Evolutionary conservation across 2,888 invertebrate species (phyloP).

Genomic region (Hecatera dysodea): DNA sequence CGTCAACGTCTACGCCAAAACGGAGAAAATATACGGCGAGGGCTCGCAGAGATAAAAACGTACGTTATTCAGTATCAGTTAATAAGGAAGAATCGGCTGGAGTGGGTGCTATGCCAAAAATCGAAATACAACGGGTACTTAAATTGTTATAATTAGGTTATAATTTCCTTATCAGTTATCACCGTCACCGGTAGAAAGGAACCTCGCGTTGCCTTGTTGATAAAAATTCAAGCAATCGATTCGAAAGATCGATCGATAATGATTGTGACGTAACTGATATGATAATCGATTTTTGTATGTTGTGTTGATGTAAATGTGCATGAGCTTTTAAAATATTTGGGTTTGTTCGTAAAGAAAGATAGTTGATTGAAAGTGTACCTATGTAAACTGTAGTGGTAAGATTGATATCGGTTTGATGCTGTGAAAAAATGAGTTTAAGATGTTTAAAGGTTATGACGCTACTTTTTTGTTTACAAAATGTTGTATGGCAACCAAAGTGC

Average conservation of each 20-base stretch:
- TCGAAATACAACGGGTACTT: slow-evolving; percentile 86
- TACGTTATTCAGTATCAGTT: slow-evolving; percentile 85
- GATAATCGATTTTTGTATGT: slow-evolving; percentile 53
- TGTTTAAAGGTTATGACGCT: slow-evolving; percentile 50
- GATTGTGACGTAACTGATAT: slow-evolving; percentile 33
- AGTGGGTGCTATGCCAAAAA: slow-evolving; percentile 77
- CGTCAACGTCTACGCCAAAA: slow-evolving; percentile 71
- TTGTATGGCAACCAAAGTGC: slow-evolving; percentile 9
- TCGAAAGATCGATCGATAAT: slow-evolving; percentile 64
- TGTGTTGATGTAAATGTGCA: slow-evolving; percentile 37
- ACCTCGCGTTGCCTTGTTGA: slow-evolving; percentile 23
- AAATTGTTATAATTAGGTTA: slow-evolving; percentile 74
- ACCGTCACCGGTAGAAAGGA: slow-evolving; percentile 43
- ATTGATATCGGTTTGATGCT: slow-evolving; percentile 4
- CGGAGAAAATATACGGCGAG: slow-evolving; percentile 76
- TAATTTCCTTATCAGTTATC: slow-evolving; percentile 63
- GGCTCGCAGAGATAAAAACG: slow-evolving; percentile 81
- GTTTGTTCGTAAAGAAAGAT: not conserved
- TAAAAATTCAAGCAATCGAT: slow-evolving; percentile 54
- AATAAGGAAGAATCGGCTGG: slow-evolving; percentile 74
- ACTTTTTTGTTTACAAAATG: slow-evolving; percentile 48
- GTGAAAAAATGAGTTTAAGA: slow-evolving; percentile 2
- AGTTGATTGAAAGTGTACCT: not conserved
- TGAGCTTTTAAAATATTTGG: slow-evolving; percentile 21
- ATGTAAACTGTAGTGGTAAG: slow-evolving; percentile 11